Base-by-base conservation (phyloP, 2,888 invertebrate genomes). In the Chrysodeixis includens region DNA sequence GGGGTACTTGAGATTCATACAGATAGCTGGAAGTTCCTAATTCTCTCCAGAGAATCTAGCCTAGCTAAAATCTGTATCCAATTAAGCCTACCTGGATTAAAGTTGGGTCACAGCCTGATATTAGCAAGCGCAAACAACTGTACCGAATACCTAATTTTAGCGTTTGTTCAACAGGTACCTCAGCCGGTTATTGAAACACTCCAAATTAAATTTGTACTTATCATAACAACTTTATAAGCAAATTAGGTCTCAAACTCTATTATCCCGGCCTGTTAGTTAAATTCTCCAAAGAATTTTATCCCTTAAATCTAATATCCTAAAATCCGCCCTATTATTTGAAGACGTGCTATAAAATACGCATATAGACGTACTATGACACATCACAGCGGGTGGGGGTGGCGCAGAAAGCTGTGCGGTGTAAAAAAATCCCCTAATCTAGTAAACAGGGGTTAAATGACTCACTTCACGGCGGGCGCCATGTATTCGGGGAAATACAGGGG, bases 401-500 rank as follows among this genome's bases (percentile, higher is more conserved):
- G 75, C 76, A 87, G 89, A 92, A 91, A 92, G 91, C 91, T 87
- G 90, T 91, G 92, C 86, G 90, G 89, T 90, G 89, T 92, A 92
- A 93, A 94, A 89, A 92, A 94, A 94, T 90, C 92, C 93, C 93
- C 91, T 93, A 94, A 94, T 94, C 93, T 93, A 92, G 93, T 94
- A 94, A 95, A 94, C 94, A 93, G 92, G 91, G 92, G 90, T 89
- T 90, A 93, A 94, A 95, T 94, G 94, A 93, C 93, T 94, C 93
- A 94, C 93, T 94, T 91, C 91, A 87, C 91, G 85, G 88, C 88
- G 88, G 93, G 89, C 83, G 89, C 89, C 88, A 88, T 89, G 90
- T 89, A 86, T 91, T 86, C 86, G 88, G 84, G 86, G 84, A 89
- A 88, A 90, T 91, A 90, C 86, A 84, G 91, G 92, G 92, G 90